Conservation (phyloP, 1,140 invertebrate species). For the Hylyphantes graminicola region DNA sequence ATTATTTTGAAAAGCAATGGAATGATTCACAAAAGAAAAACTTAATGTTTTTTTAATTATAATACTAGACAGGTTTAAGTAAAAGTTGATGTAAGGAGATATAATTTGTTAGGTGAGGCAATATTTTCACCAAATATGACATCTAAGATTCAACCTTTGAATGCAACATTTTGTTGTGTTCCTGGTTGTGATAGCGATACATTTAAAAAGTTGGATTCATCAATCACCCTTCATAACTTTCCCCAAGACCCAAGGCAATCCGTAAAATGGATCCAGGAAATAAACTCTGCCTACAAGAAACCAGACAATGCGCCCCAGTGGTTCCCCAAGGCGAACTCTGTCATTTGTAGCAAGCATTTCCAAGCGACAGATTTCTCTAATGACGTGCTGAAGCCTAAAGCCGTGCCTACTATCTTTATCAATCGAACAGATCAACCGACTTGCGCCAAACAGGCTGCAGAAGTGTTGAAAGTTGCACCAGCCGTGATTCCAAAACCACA, state of each 20-base stretch:
- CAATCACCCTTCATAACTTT: slow-evolving; percentile 50
- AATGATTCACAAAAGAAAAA: too few relatives aligned
- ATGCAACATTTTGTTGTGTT: slow-evolving; percentile 43
- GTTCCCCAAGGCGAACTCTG: slow-evolving; percentile 28
- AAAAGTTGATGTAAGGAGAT: too few relatives aligned
- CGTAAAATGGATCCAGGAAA: slow-evolving; percentile 50
- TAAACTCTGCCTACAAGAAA: slow-evolving; percentile 27
- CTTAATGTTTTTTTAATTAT: too few relatives aligned
- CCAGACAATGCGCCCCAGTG: slow-evolving; percentile 6
- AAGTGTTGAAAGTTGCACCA: too few relatives aligned
- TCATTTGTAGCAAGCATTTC: slow-evolving; percentile 54
- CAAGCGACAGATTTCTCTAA: slow-evolving; percentile 35
- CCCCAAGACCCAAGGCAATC: slow-evolving; percentile 40
- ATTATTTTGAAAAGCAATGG: too few relatives aligned
- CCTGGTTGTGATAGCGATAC: slow-evolving; percentile 35
- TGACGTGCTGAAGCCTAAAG: slow-evolving; percentile 33
- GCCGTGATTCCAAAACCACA: too few relatives aligned
- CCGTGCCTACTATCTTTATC: slow-evolving; percentile 45
- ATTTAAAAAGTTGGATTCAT: slow-evolving; percentile 19
- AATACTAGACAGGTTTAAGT: too few relatives aligned
- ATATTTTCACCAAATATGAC: too few relatives aligned
- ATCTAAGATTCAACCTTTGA: too few relatives aligned
- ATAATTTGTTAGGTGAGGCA: too few relatives aligned
- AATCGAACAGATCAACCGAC: too few relatives aligned
- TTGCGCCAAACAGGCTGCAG: too few relatives aligned